These are phyloP conservation scores for Wiebesia pumilae DNA, from an alignment of 1,140 invertebrate species.

Conservation along the genomic window DNA sequence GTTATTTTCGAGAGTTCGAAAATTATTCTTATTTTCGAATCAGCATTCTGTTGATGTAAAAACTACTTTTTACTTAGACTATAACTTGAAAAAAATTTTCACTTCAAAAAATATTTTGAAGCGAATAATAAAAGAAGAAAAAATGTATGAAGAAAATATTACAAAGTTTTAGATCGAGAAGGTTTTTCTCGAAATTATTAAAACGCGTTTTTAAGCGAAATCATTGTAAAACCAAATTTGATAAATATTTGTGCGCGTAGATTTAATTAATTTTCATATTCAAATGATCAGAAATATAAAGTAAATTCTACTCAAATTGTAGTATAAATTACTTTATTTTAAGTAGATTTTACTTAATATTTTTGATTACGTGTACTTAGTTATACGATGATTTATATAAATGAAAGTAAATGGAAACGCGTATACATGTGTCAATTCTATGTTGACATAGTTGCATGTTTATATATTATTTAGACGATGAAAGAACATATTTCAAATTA, in stretches of 20 bases:
- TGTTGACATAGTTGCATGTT: slow-evolving; percentile 6
- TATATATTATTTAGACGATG: slow-evolving; percentile 27
- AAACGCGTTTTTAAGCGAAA: slow-evolving; percentile 12
- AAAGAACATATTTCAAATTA: slow-evolving; percentile 26
- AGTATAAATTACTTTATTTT: background rate
- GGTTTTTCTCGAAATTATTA: slow-evolving; percentile 16
- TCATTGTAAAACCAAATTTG: slow-evolving; percentile 7
- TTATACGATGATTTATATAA: slow-evolving; percentile 29
- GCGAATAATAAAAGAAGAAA: background rate
- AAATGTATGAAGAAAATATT: background rate
- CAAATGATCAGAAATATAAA: background rate
- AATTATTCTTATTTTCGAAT: slow-evolving; percentile 14
- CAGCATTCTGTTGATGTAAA: background rate
- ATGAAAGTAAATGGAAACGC: background rate
- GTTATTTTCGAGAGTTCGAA: background rate
- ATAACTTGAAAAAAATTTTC: background rate
- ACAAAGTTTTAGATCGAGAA: slow-evolving; percentile 34
- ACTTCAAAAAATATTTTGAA: slow-evolving; percentile 11
- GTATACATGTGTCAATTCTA: background rate
- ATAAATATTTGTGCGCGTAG: slow-evolving; percentile 22
- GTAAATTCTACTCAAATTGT: slow-evolving; percentile 22
- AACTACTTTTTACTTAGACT: slow-evolving; percentile 11
- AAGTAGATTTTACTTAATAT: slow-evolving; percentile 37
- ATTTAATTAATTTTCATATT: slow-evolving; percentile 24
- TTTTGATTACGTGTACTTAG: slow-evolving; percentile 30